A percentile compares a stretch with the other conserved stretches of the same genome.
phyloP scores from a whole-genome alignment of 2,113 vertebrate species.

The Spermophilus dauricus region DNA sequence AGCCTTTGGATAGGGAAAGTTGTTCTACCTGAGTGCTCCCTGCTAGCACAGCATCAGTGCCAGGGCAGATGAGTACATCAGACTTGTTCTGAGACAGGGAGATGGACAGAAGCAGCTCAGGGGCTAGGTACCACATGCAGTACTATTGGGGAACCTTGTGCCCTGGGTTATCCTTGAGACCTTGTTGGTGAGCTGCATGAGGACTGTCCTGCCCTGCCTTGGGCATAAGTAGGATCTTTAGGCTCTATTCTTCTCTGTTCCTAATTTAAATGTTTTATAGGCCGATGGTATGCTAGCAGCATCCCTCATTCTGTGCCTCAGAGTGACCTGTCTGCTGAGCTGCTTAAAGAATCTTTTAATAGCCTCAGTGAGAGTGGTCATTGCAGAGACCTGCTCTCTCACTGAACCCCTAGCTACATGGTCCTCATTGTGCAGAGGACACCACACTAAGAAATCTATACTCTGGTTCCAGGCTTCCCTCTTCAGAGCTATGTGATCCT shows the following conservation, averaged over 20 bases:
- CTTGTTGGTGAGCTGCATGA: neutral
- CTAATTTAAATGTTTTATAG: neutral
- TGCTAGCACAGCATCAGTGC: neutral
- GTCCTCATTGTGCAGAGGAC: neutral
- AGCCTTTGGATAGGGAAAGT: neutral
- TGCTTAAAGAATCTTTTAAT: neutral
- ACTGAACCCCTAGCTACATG: neutral
- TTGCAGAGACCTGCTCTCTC: too few species aligned
- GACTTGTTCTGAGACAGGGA: neutral
- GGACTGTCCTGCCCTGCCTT: neutral
- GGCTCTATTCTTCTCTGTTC: neutral
- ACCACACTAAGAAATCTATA: neutral
- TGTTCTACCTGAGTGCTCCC: neutral
- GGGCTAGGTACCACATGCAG: rapidly evolving
- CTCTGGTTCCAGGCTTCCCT: neutral
- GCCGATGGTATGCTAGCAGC: neutral
- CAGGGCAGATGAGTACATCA: neutral
- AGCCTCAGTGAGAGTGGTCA: neutral
- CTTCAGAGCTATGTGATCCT: neutral
- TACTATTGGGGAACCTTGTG: too few species aligned
- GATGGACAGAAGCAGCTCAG: neutral
- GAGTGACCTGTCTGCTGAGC: too few species aligned
- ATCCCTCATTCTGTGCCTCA: rapidly evolving
- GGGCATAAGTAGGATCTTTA: neutral
- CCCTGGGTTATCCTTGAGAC: neutral